Evolutionary conservation across 2,797 vertebrate genomes (phyloP), one percentile per base, ranked within the genome.

Genomic region (Tolypeutes matacus): DNA sequence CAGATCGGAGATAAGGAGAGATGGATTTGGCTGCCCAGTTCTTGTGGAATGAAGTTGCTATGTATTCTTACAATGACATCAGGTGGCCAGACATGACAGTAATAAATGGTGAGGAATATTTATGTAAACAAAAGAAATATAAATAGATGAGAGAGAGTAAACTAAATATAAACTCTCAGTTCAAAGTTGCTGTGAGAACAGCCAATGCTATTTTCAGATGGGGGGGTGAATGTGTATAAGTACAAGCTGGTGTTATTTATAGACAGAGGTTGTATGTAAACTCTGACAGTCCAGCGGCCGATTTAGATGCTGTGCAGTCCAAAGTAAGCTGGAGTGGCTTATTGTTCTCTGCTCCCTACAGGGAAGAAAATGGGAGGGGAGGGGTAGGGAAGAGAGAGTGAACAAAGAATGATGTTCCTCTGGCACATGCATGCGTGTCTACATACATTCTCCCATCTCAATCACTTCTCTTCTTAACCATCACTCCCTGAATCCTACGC

Each of bases 141-240:
- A 97, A 97, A 97, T 96, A 97, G 95, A 85, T 17, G n/a, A 46
- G 77, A 88, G 91, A 82, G 89, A 95, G 95, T 95, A 97, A 97
- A 82, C 95, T 95, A 97, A 96, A 97, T 97, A 95, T 97, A 97
- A 95, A 82, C 56, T 70, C 58, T 39, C 58, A 75, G 86, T 95
- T 97, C 97, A 97, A 97, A 97, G 97, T 90, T 95, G 34, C 92
- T 56, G 70, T 93, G 95, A 91, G 96, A 94, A 72, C 65, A 46
- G 94, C 92, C 86, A 78, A 46, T 1, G 58, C 91, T 97, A 96
- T 97, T 97, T 97, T 95, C 64, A 17, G 95, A 73, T 82, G 73
- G 87, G 87, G 87, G 72, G 29, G 92, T 87, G 88, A 93, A 92
- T 90, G 93, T 88, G 89, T 94, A 92, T 90, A 67, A 82, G 69